These are phyloP conservation scores for Oceanodroma leucorhoa DNA, from an alignment of 2,797 vertebrate species.

Conservation along the genomic window DNA sequence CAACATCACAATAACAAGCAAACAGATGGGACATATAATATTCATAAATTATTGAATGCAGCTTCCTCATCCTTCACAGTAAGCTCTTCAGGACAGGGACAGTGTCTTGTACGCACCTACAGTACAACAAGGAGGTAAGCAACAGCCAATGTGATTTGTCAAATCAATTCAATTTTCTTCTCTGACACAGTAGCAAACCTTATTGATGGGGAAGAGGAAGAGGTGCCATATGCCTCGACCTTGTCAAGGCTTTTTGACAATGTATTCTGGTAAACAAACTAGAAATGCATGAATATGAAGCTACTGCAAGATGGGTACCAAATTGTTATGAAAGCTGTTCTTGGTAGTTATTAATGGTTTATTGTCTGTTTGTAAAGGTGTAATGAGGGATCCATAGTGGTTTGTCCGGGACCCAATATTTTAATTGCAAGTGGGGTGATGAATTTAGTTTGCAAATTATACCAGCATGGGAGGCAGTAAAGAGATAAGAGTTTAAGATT, in stretches of 20 bases:
- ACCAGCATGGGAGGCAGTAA: neutral
- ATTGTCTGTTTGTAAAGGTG: neutral
- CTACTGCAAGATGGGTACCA: neutral
- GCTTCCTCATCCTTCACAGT: conserved; percentile 4
- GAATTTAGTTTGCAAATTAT: neutral
- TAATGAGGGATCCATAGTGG: neutral
- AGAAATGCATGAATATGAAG: neutral
- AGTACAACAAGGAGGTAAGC: neutral
- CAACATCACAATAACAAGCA: neutral
- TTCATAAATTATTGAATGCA: conserved; percentile 38
- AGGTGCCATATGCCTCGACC: neutral
- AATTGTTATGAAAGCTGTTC: neutral
- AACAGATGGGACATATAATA: conserved; percentile 4
- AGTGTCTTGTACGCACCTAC: neutral
- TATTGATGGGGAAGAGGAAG: neutral
- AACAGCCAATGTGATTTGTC: neutral
- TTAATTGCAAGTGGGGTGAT: neutral
- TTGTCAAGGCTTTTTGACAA: neutral
- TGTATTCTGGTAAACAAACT: neutral
- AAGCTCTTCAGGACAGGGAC: neutral
- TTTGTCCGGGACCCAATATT: neutral
- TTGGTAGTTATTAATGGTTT: neutral
- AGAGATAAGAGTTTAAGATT: neutral
- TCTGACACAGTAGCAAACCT: neutral
- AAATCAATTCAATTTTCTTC: neutral